Evolutionary conservation across 2,113 vertebrate genomes (phyloP).

Genomic region (Istiophorus platypterus): DNA sequence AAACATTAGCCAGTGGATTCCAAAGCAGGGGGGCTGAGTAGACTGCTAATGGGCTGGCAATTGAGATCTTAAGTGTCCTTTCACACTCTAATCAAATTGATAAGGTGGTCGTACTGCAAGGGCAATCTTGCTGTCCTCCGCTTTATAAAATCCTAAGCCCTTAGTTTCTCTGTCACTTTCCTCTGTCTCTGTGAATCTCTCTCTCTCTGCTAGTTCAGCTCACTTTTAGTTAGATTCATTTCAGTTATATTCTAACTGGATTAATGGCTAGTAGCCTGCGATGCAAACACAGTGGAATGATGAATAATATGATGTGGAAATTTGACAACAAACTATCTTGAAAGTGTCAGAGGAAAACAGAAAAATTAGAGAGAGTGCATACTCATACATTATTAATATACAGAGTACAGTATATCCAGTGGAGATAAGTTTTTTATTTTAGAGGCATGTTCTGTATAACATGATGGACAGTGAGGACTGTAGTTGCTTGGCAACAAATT

Average conservation of each 20-base stretch:
- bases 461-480: no score
- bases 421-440: not conserved
- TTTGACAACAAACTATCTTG: not conserved
- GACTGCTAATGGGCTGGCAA: conserved; percentile 77
- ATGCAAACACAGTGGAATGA: conserved; percentile 16
- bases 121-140: conserved; percentile 68
- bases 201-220: conserved; percentile 28
- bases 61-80: conserved; percentile 83
- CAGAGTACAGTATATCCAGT: not conserved
- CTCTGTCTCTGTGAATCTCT: conserved; percentile 11
- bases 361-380: not conserved
- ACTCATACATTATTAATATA: not conserved
- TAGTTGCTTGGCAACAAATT: no score
- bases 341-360: not conserved
- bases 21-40: conserved; percentile 59
- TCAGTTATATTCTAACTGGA: conserved; percentile 52
- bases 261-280: conserved; percentile 37
- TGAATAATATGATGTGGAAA: conserved; percentile 17
- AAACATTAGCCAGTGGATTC: conserved; percentile 74
- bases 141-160: conserved; percentile 52
- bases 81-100: conserved; percentile 84
- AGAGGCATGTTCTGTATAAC: not conserved
- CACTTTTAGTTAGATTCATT: conserved; percentile 51
- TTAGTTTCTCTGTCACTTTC: conserved; percentile 50
- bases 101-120: conserved; percentile 76